These are phyloP conservation scores for Volucella inflata DNA, from an alignment of 2,888 invertebrate species.

Conservation along the genomic window DNA sequence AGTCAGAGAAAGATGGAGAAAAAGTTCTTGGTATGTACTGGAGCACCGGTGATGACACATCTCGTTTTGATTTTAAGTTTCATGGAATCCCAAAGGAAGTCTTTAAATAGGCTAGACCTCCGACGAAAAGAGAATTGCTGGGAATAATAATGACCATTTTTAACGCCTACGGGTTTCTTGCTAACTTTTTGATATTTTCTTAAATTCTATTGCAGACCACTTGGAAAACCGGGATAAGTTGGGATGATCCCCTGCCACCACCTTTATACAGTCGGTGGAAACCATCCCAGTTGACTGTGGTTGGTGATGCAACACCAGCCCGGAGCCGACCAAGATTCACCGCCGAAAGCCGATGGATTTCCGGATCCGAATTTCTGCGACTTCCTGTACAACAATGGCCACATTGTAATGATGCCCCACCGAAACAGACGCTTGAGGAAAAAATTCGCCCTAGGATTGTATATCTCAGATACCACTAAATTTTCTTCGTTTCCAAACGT, in stretches of 20 bases:
- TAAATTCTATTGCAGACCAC: conserved; percentile 25
- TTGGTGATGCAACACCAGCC: background rate
- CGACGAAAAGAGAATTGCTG: conserved; percentile 39
- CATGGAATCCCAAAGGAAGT: conserved; percentile 6
- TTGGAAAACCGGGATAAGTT: conserved; percentile 34
- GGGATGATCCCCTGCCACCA: conserved; percentile 8
- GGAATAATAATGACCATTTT: conserved; percentile 36
- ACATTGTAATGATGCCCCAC: no score
- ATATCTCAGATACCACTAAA: no score
- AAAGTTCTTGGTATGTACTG: background rate
- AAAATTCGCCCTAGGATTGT: no score
- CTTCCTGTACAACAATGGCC: no score
- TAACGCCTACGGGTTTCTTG: conserved; percentile 23
- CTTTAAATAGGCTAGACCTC: conserved; percentile 2
- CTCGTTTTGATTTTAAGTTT: conserved; percentile 20
- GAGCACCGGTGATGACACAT: background rate
- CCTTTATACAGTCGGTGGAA: conserved; percentile 5
- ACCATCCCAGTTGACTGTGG: background rate
- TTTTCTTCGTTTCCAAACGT: no score
- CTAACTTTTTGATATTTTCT: conserved; percentile 26
- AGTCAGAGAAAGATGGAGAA: background rate
- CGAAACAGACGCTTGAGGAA: no score
- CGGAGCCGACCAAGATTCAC: conserved; percentile 19
- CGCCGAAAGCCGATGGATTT: background rate
- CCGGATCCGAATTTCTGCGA: no score